Base-by-base conservation (phyloP, 1,140 invertebrate genomes). In the Pollicipes pollicipes region DNA sequence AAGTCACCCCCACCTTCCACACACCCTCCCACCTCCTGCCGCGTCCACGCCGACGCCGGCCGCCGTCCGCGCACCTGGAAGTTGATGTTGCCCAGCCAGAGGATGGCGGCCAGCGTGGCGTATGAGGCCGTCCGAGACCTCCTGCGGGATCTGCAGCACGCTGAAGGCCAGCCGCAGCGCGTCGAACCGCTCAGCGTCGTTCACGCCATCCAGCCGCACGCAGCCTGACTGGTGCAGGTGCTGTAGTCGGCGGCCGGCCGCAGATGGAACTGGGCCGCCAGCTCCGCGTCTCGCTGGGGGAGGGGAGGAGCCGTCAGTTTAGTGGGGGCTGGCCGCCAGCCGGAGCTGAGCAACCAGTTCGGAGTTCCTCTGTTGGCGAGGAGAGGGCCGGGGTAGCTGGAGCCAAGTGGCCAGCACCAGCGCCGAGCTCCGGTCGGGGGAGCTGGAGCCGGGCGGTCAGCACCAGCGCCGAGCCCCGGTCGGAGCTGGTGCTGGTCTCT, bases 51-150 rank as follows among this genome's bases (percentile, higher is more conserved):
- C n/a, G n/a, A n/a, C n/a, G n/a, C n/a, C n/a, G n/a, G n/a, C n/a
- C n/a, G n/a, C n/a, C n/a, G n/a, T n/a, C n/a, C 24, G 37, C 64
- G 10, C 64, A 66, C 64, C 64, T 66, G 27, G 28, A 66, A 66
- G 3, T 85, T 85, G 69, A 97, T 83, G 80, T 97, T 97, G 32
- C 94, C 94, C 21, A 97, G 83, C 90, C 92, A 95, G 30, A 97
- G 81, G 72, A 97, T 93, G 3, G 93, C 91, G 21, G 92, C 90
- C 17, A 97, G 78, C 0, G 93, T 90, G 77, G 88, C 87, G 78
- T 95, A 96, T n/a, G 71, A 97, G 90, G 0, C 93, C 93, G 78
- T 94, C 90, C 77, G 89, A 91, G 86, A 93, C 92, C 72, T 88
- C 86, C 30, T 85, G 80, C 3, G 90, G 87, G 30, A 95, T 88